Evolutionary conservation across 30 jellyfish, hydroid and myxozoan species (phyloP), one percentile per base, ranked within the genome.

Genomic region (Chironex yamaguchii): DNA sequence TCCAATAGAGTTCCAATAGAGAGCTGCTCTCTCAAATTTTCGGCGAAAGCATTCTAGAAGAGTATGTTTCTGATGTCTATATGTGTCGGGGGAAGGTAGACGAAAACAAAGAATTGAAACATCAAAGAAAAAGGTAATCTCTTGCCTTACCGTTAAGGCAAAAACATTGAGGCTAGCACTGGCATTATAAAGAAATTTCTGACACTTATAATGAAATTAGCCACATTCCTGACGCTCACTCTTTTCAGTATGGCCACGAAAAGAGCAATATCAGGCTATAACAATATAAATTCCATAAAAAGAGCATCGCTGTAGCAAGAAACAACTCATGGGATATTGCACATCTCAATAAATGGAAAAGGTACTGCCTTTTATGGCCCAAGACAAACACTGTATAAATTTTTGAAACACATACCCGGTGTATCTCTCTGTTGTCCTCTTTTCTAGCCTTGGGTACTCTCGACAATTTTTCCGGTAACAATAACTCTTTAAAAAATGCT

Each of bases 281-380:
- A 81, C 91, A 49, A 82, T 27, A 31, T 66, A n/a, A 82, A 67
- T 28, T 67, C 67, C 1, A 14, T 71, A 67, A 51, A 82, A 35
- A 35, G 79, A 51, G 52, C 92, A 3, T 25, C 70, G 36, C 51
- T 82, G 34, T 49, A 50, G 21, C 76, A 82, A 67, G 12, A 36
- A 4, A n/a, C n/a, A 24, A 67, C 69, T 49, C 67, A 82, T 72
- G 52, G 79, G 92, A n/a, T n/a, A n/a, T n/a, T n/a, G n/a, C n/a
- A n/a, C n/a, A n/a, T n/a, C n/a, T n/a, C n/a, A n/a, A n/a, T n/a
- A n/a, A n/a, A n/a, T n/a, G n/a, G n/a, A 29, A 82, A 36, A 67
- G 86, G 79, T 9, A 82, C 92, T 29, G 92, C 86, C 20, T 20
- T 25, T 67, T 82, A 21, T 27, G 86, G 69, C 50, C 92, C 85